phyloP scores from a whole-genome alignment of 2,797 vertebrate genomes.

The Manis crassicaudata region DNA sequence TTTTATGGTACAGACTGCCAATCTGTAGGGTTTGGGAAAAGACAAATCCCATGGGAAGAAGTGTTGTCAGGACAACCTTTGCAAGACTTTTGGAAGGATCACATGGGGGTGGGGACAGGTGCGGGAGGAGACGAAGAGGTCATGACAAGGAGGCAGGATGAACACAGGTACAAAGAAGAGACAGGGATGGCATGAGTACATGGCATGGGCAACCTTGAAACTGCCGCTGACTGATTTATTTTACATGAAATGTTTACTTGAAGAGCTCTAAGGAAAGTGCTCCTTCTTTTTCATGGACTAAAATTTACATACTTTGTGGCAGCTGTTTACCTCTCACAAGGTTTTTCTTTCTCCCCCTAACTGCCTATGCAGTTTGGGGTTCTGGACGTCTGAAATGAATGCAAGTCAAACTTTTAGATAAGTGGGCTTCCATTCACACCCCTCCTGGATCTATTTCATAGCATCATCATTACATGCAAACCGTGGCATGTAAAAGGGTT shows the following conservation, averaged over 20 bases:
- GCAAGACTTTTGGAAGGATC: background rate
- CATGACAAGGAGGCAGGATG: too few relatives aligned
- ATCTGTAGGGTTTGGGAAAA: background rate
- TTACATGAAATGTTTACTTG: background rate
- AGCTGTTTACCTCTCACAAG: background rate
- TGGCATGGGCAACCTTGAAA: background rate
- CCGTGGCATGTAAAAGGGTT: background rate
- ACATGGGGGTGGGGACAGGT: background rate
- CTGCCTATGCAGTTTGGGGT: background rate
- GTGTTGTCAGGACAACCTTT: background rate
- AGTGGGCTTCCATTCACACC: background rate
- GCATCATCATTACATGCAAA: background rate
- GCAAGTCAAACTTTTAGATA: background rate
- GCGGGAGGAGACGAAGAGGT: background rate
- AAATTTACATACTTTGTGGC: background rate
- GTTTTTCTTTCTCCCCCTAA: accelerated
- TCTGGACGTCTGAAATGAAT: background rate
- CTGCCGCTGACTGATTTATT: background rate
- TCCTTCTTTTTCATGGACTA: background rate
- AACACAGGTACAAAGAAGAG: background rate
- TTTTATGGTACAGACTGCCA: background rate
- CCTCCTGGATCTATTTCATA: too few relatives aligned
- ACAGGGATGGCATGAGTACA: too few relatives aligned
- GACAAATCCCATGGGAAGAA: background rate
- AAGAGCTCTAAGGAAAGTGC: background rate